Percentiles rank a stretch among this genome's conserved stretches.
Evolutionary conservation across 1,140 invertebrate genomes (phyloP).

Genomic region (Drosophila seguyi): DNA sequence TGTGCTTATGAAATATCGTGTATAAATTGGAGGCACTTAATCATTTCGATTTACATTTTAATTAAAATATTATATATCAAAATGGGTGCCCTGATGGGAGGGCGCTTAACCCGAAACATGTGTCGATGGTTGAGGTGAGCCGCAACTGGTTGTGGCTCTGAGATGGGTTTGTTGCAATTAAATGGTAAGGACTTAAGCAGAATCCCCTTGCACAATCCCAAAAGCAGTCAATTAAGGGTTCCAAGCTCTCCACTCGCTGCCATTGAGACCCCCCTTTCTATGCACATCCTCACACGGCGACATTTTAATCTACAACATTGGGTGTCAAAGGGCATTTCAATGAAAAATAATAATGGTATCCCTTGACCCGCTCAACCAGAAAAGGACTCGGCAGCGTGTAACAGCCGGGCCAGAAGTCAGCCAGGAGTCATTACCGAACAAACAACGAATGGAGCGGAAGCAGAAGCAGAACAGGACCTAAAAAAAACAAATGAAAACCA

Average conservation of each 20-base stretch:
- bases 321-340: constrained; percentile 65
- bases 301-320: constrained; percentile 43
- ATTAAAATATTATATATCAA: constrained; percentile 82
- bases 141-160: constrained; percentile 11
- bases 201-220: neutral
- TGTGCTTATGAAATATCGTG: constrained; percentile 75
- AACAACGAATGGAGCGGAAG: constrained; percentile 36
- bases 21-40: constrained; percentile 82
- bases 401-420: constrained; percentile 44
- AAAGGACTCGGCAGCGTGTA: constrained; percentile 1
- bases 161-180: neutral
- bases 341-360: constrained; percentile 74
- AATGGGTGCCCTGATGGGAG: constrained; percentile 57
- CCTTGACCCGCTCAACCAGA: constrained; percentile 39
- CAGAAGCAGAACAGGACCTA: constrained; percentile 10
- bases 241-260: neutral
- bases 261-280: neutral
- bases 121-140: constrained; percentile 22
- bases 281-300: neutral
- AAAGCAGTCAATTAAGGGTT: constrained; percentile 11
- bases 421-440: constrained; percentile 67
- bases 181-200: neutral
- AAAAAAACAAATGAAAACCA: constrained; percentile 21
- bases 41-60: constrained; percentile 83
- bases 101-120: constrained; percentile 51